Percentiles rank a stretch among this genome's conserved stretches.
Conservation (phyloP, 2,113 vertebrate genomes). For the Mirounga angustirostris region DNA sequence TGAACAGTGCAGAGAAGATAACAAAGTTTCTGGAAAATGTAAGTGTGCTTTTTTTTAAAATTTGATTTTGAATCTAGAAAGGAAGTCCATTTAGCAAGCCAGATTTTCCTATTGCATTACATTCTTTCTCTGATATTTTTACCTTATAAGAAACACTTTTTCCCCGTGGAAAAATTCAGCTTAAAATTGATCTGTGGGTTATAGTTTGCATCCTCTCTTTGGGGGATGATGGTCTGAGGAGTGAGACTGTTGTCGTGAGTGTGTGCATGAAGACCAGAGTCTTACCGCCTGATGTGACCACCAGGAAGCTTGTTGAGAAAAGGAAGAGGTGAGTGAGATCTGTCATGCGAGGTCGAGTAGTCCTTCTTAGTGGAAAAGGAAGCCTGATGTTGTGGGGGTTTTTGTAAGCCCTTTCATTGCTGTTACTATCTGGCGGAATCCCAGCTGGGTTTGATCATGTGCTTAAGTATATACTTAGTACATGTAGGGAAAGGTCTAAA, state of each 20-base stretch:
- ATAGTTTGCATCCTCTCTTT: background rate
- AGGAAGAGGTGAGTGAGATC: background rate
- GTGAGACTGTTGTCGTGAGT: background rate
- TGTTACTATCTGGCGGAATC: background rate
- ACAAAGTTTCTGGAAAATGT: slow-evolving; percentile 95
- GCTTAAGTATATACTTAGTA: background rate
- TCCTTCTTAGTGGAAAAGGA: background rate
- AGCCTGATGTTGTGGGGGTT: background rate
- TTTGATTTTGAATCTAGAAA: slow-evolving; percentile 53
- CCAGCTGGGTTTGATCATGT: background rate
- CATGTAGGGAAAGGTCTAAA: background rate
- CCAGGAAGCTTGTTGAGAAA: background rate
- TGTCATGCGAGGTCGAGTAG: background rate
- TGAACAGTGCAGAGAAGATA: slow-evolving; percentile 92
- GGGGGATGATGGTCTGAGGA: background rate
- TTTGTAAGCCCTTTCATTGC: background rate
- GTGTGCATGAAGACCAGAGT: too few relatives aligned
- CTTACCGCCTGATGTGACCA: accelerated
- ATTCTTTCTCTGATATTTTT: slow-evolving; percentile 14
- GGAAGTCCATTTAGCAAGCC: background rate
- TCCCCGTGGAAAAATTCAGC: background rate
- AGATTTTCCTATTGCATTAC: background rate
- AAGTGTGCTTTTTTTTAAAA: slow-evolving; percentile 82
- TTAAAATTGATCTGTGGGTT: background rate
- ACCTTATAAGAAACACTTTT: background rate